phyloP scores from a whole-genome alignment of 2,113 vertebrate species.

The Barbus barbus region DNA sequence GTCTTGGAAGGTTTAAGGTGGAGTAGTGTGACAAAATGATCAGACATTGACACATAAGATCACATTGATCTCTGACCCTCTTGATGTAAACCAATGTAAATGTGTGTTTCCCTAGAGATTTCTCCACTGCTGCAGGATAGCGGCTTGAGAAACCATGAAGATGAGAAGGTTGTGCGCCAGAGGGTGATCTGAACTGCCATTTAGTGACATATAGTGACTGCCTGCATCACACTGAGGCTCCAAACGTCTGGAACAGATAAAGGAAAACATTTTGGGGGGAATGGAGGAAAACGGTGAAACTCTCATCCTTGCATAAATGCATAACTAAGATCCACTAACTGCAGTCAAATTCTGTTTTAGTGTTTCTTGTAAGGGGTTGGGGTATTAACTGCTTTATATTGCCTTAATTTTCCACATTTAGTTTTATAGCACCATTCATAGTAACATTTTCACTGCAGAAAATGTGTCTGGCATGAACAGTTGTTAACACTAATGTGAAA shows the following conservation, averaged over 20 bases:
- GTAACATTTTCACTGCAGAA: neutral
- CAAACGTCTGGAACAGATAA: neutral
- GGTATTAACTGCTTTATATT: neutral
- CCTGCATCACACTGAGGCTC: no score
- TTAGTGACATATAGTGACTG: neutral
- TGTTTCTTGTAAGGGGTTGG: neutral
- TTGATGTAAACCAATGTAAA: neutral
- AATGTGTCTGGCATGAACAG: neutral
- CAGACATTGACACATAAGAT: neutral
- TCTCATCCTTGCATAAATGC: neutral
- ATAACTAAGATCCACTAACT: neutral
- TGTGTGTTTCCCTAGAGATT: conserved; percentile 58
- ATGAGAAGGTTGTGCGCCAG: conserved; percentile 56
- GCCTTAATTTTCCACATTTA: neutral
- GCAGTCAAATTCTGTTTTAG: neutral
- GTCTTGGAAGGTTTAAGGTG: no score
- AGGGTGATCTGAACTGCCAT: conserved; percentile 46
- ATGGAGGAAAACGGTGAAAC: neutral
- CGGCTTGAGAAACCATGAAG: neutral
- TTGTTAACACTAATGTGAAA: neutral
- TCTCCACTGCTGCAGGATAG: conserved; percentile 54
- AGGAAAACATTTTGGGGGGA: neutral
- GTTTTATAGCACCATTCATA: neutral
- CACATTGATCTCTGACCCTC: neutral
- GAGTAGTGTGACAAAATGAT: neutral